These are phyloP conservation scores for Varanus komodoensis DNA, from an alignment of 2,113 vertebrate species.

Conservation along the genomic window DNA sequence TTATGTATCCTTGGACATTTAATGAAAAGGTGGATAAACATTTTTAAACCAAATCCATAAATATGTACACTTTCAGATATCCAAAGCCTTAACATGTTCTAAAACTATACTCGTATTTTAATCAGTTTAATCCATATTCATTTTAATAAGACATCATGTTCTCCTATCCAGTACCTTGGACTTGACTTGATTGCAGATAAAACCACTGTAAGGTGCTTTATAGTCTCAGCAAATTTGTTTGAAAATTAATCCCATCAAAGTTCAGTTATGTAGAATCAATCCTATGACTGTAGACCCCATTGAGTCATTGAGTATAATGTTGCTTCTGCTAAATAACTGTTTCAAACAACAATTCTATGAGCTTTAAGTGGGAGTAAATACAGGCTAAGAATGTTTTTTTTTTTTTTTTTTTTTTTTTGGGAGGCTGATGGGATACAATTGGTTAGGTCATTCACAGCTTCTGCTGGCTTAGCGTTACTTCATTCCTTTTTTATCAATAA, in stretches of 20 bases:
- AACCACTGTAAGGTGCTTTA: background rate
- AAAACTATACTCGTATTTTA: background rate
- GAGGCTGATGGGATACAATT: background rate
- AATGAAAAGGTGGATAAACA: too few species aligned
- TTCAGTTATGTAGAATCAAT: background rate
- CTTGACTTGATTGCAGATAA: background rate
- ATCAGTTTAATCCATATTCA: background rate
- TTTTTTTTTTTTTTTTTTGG: too few species aligned
- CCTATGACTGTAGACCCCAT: background rate
- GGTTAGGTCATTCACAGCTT: too few species aligned
- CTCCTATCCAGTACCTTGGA: background rate
- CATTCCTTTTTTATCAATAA: background rate
- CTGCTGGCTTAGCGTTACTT: background rate
- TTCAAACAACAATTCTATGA: background rate
- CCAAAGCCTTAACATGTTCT: background rate
- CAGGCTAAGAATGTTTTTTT: too few species aligned
- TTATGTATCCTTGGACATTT: too few species aligned
- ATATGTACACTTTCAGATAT: background rate
- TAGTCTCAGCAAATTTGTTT: background rate
- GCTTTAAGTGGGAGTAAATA: too few species aligned
- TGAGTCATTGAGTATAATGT: background rate
- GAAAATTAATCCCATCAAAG: background rate
- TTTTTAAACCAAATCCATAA: too few species aligned
- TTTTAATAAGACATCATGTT: background rate
- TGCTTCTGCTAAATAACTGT: background rate